Conservation (phyloP, 2,113 vertebrate species). For the Dasyprocta punctata region DNA sequence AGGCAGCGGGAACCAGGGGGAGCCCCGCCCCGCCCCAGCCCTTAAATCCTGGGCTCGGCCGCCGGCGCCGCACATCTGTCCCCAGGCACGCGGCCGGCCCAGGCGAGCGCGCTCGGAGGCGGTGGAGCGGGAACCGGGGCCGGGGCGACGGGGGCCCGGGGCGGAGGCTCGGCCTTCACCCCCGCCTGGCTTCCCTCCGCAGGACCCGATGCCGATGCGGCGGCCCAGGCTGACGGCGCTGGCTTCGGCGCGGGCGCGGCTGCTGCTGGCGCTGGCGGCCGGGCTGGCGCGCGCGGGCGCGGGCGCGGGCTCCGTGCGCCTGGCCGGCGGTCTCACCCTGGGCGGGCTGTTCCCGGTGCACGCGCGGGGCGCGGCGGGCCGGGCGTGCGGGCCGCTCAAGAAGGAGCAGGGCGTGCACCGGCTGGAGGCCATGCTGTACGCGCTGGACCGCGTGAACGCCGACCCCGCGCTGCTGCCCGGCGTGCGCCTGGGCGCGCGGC, state of each 20-base stretch:
- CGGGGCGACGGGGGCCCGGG: not conserved
- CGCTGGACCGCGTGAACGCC: conserved; percentile 93
- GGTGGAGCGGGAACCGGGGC: not conserved
- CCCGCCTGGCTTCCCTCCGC: not conserved
- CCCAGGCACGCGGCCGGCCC: not conserved
- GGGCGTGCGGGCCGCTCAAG: conserved; percentile 92
- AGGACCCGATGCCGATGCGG: not conserved
- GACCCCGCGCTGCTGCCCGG: conserved; percentile 93
- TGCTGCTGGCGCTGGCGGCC: not conserved
- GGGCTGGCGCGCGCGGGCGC: conserved; percentile 57
- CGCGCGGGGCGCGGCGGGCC: conserved; percentile 89
- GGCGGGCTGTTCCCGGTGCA: conserved; percentile 94
- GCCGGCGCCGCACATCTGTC: not conserved
- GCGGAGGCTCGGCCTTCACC: not conserved
- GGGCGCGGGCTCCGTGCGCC: conserved; percentile 90
- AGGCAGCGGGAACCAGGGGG: not conserved
- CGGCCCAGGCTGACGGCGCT: too few species aligned
- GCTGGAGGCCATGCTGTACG: conserved; percentile 95
- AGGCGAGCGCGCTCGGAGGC: not conserved
- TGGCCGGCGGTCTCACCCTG: conserved; percentile 93
- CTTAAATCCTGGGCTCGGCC: conserved; percentile 57
- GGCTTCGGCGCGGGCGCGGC: not conserved
- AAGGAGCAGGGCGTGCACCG: conserved; percentile 95
- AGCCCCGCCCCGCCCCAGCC: not conserved
- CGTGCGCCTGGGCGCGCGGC: conserved; percentile 92